Evolutionary conservation across 2,888 invertebrate species (phyloP).

Genomic region (Polyommatus iphigenia): DNA sequence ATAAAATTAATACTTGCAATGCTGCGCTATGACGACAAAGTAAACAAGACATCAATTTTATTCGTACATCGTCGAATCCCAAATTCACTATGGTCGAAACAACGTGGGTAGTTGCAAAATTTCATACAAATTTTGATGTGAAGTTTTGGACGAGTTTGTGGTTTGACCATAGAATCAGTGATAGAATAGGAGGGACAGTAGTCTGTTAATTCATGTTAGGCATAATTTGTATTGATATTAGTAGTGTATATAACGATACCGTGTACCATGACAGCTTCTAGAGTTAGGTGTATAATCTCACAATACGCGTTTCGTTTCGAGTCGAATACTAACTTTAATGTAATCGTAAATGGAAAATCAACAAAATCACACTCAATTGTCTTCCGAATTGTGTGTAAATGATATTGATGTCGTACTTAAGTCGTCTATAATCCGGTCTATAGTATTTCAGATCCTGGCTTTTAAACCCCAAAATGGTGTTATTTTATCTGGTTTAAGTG

Average conservation of each 20-base stretch:
- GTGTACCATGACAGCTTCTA: slow-evolving; percentile 30
- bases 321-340: slow-evolving; percentile 14
- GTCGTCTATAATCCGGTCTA: slow-evolving; percentile 30
- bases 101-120: background rate
- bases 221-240: slow-evolving; percentile 22
- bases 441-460: background rate
- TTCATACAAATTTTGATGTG: background rate
- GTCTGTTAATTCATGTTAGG: slow-evolving; percentile 1
- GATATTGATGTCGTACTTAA: slow-evolving; percentile 21
- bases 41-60: slow-evolving; percentile 24
- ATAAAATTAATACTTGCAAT: slow-evolving; percentile 38
- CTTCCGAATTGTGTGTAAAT: slow-evolving; percentile 41
- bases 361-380: slow-evolving; percentile 43
- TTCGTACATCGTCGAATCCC: background rate
- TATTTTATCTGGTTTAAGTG: too few relatives aligned
- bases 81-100: background rate
- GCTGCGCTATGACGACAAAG: slow-evolving; percentile 20
- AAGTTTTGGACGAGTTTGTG: background rate
- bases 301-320: slow-evolving; percentile 5
- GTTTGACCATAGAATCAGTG: background rate
- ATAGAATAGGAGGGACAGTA: background rate
- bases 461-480: slow-evolving; percentile 17
- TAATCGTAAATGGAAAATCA: slow-evolving; percentile 32
- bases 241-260: slow-evolving; percentile 9
- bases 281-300: slow-evolving; percentile 27